Base-by-base conservation (phyloP, 1,140 invertebrate species). In the Drosophila lacteicornis region DNA sequence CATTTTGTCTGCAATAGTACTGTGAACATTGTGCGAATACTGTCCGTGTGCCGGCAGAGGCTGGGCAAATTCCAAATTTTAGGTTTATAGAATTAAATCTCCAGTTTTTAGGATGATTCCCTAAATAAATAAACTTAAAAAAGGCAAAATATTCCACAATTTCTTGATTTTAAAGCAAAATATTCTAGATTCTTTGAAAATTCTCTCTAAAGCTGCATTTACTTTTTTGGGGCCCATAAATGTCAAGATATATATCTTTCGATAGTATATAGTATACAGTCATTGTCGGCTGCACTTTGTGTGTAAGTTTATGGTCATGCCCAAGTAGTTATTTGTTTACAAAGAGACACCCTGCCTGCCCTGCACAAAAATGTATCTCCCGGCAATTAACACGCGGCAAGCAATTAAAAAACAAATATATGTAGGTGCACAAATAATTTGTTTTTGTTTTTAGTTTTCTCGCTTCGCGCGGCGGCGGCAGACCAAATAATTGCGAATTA, bases 401-500 rank as follows among this genome's bases (percentile, higher is more conserved):
- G 79, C 65, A 82, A 86, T 86, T 80, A 79, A 86, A 82, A 68
- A 69, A 57, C 53, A 75, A 82, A 78, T 77, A 79, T 68, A 40
- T 56, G 13, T 55, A 36, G 5, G 30, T 19, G 33, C 6, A 53
- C 13, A 19, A 36, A 22, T 50, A 22, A 36, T 11, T 36, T 60
- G 33, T 25, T 51, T 17, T 33, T 67, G 49, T 40, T 65, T 47
- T 33, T 17, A 30, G 47, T 38, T 66, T 66, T 40, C 47, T 51
- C 40, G 19, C 22, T 66, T 40, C 47, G 43, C 40, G 19, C 22
- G 25, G 66, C 46, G 60, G 38, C 60, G 27, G 55, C 70, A n/a
- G 17, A 33, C 55, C 70, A 50, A 71, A 75, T 75, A 73, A 65
- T 55, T 25, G 56, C 63, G 42, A 82, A 82, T 88, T 87, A 80